These are phyloP conservation scores for Amphiprion percula DNA, from an alignment of 2,113 vertebrate species.

Conservation along the genomic window DNA sequence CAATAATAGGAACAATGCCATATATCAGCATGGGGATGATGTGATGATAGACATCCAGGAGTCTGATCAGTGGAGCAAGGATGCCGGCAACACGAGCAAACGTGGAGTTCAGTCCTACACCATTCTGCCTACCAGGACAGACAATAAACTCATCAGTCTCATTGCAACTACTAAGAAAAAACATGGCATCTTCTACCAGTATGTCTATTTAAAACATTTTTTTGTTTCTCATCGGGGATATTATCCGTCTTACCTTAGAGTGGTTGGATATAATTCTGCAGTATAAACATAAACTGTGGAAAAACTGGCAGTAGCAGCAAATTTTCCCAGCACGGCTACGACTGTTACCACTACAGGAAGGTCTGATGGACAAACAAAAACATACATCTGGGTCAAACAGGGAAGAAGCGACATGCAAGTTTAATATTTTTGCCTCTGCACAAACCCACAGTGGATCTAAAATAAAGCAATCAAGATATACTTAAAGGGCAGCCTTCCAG, in stretches of 20 bases:
- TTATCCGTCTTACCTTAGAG: conserved; percentile 85
- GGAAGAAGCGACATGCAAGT: too few relatives aligned
- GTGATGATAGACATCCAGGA: conserved; percentile 81
- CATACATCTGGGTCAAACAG: neutral
- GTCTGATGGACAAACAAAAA: conserved; percentile 43
- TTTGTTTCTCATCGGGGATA: too few relatives aligned
- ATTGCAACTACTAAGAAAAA: neutral
- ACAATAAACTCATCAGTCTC: neutral
- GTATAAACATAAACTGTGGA: conserved; percentile 81
- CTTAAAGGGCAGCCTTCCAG: too few relatives aligned
- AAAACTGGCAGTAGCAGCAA: conserved; percentile 64
- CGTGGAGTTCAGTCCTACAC: conserved; percentile 86
- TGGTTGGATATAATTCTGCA: conserved; percentile 90
- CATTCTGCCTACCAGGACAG: conserved; percentile 84
- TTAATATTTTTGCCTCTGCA: too few relatives aligned
- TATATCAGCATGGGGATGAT: conserved; percentile 87
- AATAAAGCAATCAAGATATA: too few relatives aligned
- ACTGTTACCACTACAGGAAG: conserved; percentile 57
- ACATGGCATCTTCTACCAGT: neutral
- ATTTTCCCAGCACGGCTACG: conserved; percentile 71
- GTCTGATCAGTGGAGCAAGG: conserved; percentile 85
- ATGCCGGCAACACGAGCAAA: conserved; percentile 85
- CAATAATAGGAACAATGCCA: conserved; percentile 78
- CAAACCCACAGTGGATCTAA: too few relatives aligned
- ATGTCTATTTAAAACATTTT: neutral